Evolutionary conservation across 2,888 invertebrate species (phyloP), one percentile per base, ranked within the genome.

Genomic region (Eristalis intricaria): DNA sequence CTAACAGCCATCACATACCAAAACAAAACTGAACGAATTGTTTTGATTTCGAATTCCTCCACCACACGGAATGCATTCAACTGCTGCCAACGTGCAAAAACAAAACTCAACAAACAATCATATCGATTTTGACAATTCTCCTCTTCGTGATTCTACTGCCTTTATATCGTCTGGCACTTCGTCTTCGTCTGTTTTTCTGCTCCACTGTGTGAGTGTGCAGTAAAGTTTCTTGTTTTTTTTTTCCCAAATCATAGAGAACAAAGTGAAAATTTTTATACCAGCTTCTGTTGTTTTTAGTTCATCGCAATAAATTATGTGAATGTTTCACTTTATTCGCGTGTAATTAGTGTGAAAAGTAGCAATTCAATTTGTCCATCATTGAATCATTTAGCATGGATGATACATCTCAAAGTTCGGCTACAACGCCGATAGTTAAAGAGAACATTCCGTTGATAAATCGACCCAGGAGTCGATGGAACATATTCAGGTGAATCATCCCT

Each of bases 391-490:
- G 89, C 86, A 92, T 93, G 93, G 93, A 93, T 89, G 92, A 93
- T 90, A 90, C 90, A 80, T 91, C 94, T 58, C 94, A 94, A 89
- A 93, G 93, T 90, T 94, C 93, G 88, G 93, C 94, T 82, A 93
- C 94, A 89, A 93, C 94, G 86, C 93, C 94, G 88, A 94, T 94
- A 88, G 90, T 91, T 66, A 91, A 95, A 94, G 96, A 96, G 93
- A 96, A 96, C 91, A 95, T 96, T 90, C 96, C 96, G 70, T 92
- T 96, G 90, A 95, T 96, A 91, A 94, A 94, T 90, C 95, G 95
- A 91, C 93, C 95, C 82, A 94, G 93, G 89, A 94, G 94, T 91
- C 94, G 94, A 91, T 94, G 94, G 92, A 94, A 94, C 90, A 94
- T 95, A 93, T 94, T 94, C 92, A 95, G 94, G 94, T 95, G 94